phyloP scores from a whole-genome alignment of 2,797 vertebrate species.

The Fringilla coelebs region DNA sequence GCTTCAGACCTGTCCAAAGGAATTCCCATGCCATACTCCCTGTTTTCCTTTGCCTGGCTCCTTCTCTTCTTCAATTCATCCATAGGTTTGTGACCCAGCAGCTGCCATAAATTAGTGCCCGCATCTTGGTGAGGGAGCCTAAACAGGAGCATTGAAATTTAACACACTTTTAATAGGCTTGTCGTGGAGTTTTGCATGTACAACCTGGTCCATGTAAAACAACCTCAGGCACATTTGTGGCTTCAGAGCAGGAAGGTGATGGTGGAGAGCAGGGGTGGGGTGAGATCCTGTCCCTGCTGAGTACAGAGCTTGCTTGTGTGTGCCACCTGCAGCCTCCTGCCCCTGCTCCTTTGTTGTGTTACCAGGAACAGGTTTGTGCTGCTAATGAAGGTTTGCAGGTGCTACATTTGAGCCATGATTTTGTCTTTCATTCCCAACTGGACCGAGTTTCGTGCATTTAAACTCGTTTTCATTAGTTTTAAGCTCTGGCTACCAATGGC shows the following conservation, averaged over 20 bases:
- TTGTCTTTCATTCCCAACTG: not conserved
- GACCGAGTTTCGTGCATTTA: not conserved
- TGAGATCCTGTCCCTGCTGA: not conserved
- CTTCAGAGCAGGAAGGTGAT: not conserved
- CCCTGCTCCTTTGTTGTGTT: not conserved
- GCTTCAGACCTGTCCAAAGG: not conserved
- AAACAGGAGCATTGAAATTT: constrained; percentile 48
- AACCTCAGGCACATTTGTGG: not conserved
- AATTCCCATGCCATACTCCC: not conserved
- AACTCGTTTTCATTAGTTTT: not conserved
- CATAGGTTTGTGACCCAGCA: not conserved
- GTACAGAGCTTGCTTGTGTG: not conserved
- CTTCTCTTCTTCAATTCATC: not conserved
- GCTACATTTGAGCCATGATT: not conserved
- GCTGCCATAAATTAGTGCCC: constrained; percentile 23
- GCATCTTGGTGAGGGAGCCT: not conserved
- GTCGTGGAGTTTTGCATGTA: not conserved
- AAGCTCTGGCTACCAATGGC: too few species aligned
- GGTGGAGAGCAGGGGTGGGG: not conserved
- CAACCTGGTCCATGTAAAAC: not conserved
- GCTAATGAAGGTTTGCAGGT: not conserved
- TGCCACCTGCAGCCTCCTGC: not conserved
- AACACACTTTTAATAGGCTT: constrained; percentile 28
- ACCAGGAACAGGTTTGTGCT: not conserved
- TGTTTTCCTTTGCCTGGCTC: not conserved